Percentiles rank a stretch among this genome's conserved stretches.
Conservation (phyloP, 2,113 vertebrate species). For the Chrysemys picta region DNA sequence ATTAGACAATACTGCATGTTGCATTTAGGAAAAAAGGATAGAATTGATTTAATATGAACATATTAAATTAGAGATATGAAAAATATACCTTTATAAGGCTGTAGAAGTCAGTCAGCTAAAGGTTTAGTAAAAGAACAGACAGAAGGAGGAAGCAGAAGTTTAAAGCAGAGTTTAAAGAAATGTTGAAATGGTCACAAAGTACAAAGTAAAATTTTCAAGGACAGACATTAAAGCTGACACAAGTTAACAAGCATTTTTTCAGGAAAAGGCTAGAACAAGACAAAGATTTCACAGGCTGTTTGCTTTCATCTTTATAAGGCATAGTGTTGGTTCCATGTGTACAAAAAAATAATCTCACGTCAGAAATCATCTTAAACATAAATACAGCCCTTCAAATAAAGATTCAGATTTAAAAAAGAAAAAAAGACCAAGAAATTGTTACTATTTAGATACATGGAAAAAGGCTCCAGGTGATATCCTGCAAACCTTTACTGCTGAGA, state of each 20-base stretch:
- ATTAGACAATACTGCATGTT: not conserved
- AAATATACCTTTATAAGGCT: conserved; percentile 78
- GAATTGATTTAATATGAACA: conserved; percentile 5
- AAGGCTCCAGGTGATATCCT: not conserved
- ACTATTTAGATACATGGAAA: not conserved
- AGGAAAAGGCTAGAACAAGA: conserved; percentile 34
- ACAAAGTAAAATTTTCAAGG: conserved; percentile 69
- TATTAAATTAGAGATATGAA: conserved; percentile 61
- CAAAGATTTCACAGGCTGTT: not conserved
- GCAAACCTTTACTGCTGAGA: not conserved
- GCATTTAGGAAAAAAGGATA: not conserved
- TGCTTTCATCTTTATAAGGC: conserved; percentile 17
- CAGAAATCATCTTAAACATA: not conserved
- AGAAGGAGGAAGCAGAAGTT: conserved; percentile 79
- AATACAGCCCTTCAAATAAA: not conserved
- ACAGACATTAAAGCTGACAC: conserved; percentile 27
- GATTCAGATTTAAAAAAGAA: not conserved
- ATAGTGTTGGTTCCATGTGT: not conserved
- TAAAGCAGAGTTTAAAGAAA: conserved; percentile 76
- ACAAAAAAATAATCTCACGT: not conserved
- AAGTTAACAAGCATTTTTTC: conserved; percentile 51
- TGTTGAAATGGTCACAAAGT: conserved; percentile 64
- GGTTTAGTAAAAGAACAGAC: conserved; percentile 71
- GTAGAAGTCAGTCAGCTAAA: conserved; percentile 80
- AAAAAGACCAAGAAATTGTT: not conserved